Base-by-base conservation (phyloP, 2,113 vertebrate genomes). In the Cynoglossus semilaevis region DNA sequence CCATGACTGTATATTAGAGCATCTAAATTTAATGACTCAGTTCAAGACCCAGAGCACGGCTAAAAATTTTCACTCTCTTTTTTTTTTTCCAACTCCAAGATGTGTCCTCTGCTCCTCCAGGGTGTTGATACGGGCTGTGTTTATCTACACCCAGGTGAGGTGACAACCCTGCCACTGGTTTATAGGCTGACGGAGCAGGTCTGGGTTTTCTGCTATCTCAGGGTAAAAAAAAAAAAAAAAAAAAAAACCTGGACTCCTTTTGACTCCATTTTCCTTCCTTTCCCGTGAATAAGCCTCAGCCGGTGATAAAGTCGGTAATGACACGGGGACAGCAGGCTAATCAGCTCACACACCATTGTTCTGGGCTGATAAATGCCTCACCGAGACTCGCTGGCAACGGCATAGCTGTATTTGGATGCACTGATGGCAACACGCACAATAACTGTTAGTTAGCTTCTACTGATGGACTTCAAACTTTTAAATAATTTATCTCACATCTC, bases 131-230 rank as follows among this genome's bases (percentile, higher is more conserved):
- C 22, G 22, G 38, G 66, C 47, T 58, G 53, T 81, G 22, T 67
- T 41, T 41, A n/a, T n/a, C n/a, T n/a, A n/a, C n/a, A 8, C 37
- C 12, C 9, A 15, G 51, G 58, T 0, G 22, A 61, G 59, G 15
- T 50, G 14, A 41, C 38, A 15, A 15, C 19, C 68, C 54, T 46
- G 45, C 37, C 13, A 44, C 55, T 46, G 55, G 58, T 19, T 76
- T 49, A 49, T 22, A 19, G n/a, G 66, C 52, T 67, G 74, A 67
- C 45, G 14, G 47, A 69, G 67, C 58, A 64, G 43, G 29, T 57
- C n/a, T 36, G 48, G 55, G 52, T 76, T 48, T 73, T 74, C 12
- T 51, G 45, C 68, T 67, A 82, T 74, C 56, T 74, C 14, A 17
- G 51, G 45, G 37, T n/a, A 37, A 52, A 64, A 68, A 69, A 52